A percentile compares a stretch with the other conserved stretches of the same genome.
These are phyloP conservation scores for Rallus crepitans DNA, from an alignment of 2,797 vertebrate genomes.

Conservation along the genomic window DNA sequence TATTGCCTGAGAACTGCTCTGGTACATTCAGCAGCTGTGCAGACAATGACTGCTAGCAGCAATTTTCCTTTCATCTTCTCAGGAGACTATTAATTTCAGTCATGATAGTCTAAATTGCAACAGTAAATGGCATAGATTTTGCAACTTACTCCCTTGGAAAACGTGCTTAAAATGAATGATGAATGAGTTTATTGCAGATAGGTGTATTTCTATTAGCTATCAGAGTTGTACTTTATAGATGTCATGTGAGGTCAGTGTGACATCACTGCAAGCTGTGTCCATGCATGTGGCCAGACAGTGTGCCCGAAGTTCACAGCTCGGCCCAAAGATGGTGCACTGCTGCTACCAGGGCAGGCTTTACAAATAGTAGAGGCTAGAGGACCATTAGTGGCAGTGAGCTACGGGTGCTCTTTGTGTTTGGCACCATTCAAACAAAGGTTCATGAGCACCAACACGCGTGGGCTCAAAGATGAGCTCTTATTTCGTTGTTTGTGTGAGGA, in stretches of 20 bases:
- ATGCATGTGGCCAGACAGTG: not conserved
- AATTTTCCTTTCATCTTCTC: conserved; percentile 11
- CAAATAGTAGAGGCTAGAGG: not conserved
- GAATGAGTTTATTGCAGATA: not conserved
- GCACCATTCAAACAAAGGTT: not conserved
- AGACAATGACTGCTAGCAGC: not conserved
- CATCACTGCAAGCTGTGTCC: not conserved
- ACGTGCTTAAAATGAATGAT: not conserved
- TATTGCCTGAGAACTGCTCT: not conserved
- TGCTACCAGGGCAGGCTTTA: not conserved
- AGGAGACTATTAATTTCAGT: conserved; percentile 3
- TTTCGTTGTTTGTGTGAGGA: not conserved
- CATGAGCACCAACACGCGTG: not conserved
- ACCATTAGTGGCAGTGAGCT: not conserved
- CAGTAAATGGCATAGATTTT: not conserved
- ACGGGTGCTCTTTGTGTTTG: not conserved
- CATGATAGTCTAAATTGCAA: not conserved
- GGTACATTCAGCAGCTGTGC: not conserved
- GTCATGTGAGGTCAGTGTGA: not conserved
- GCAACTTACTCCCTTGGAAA: not conserved
- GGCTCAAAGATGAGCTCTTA: not conserved
- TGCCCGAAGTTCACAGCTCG: not conserved
- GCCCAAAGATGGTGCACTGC: not conserved
- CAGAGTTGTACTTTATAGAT: not conserved
- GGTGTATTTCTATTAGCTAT: not conserved